Base-by-base conservation (phyloP, 2,888 invertebrate genomes). In the Synanthedon tipuliformis region DNA sequence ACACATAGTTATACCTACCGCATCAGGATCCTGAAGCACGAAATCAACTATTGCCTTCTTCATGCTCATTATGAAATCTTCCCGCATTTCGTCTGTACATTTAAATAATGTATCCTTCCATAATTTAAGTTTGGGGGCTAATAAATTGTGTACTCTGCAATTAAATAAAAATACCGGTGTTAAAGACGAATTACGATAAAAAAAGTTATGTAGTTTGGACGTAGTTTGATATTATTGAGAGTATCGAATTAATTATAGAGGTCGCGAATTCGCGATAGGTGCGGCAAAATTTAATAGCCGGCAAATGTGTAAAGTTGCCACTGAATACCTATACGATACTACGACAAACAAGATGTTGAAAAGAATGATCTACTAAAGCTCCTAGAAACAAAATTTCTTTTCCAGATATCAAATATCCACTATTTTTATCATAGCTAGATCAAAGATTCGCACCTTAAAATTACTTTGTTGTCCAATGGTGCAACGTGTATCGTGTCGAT, bases 1-100 rank as follows among this genome's bases (percentile, higher is more conserved):
- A 16, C 13, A 34, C 27, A 13, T 13, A 45, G 13, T 5, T 45
- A 45, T 4, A 50, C 8, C n/a, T 60, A 84, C 88, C 79, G 81
- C 82, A 58, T 81, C 84, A 0, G 94, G 93, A 79, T 96, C 94
- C 66, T 93, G 92, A 4, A 98, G 85, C 0, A 96, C 95, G 74
- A 96, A 98, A 81, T 97, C 97, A 0, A 98, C 94, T 52, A 95
- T 94, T 0, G 96, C 94, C 72, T 96, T 96, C 72, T 97, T 97
- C 70, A 97, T 94, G 57, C 94, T 93, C 74, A 94, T 90, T 71
- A 94, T 90, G 71, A 95, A 98, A 66, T 96, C 95, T 57, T 95
- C 92, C 61, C 93, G 91, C 75, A 95, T 93, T 73, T 97, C 96
- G 54, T 91, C 89, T 0, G 95, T 90, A 52, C 93, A 90, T 40